phyloP scores from a whole-genome alignment of 53 echinoderm and acorn worm species.

The Actinopyga echinites region DNA sequence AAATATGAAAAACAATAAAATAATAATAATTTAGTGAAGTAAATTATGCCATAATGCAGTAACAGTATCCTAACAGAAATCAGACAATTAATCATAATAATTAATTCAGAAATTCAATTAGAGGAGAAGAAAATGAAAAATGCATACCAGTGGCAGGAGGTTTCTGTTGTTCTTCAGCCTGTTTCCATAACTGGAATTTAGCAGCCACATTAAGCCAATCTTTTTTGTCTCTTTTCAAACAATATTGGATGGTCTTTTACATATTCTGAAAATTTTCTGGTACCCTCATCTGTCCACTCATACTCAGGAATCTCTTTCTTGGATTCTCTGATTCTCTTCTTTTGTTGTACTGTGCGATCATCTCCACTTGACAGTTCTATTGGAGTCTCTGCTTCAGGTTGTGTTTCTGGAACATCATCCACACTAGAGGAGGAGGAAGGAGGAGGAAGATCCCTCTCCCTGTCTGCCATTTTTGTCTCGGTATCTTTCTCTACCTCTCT shows the following conservation, averaged over 20 bases:
- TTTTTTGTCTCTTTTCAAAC: slow-evolving; percentile 20
- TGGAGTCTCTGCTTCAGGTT: no score
- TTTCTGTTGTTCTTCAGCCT: neutral
- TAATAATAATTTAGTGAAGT: slow-evolving; percentile 32
- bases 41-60: neutral
- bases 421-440: no score
- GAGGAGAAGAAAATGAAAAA: neutral
- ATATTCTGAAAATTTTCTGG: neutral
- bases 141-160: slow-evolving; percentile 33
- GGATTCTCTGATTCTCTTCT: slow-evolving; percentile 3
- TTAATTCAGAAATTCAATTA: slow-evolving; percentile 2
- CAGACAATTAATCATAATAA: slow-evolving; percentile 8
- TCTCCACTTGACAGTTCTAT: no score
- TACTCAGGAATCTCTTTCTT: slow-evolving; percentile 1
- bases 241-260: neutral
- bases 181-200: neutral
- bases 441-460: neutral
- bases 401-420: neutral
- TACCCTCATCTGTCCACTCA: neutral
- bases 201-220: slow-evolving; percentile 30
- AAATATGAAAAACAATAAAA: slow-evolving; percentile 22
- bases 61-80: slow-evolving; percentile 12
- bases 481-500: neutral
- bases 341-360: neutral
- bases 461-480: no score